Percentiles rank a stretch among this genome's conserved stretches.
phyloP scores from a whole-genome alignment of 2,113 vertebrate genomes.

The Polypterus bichir region DNA sequence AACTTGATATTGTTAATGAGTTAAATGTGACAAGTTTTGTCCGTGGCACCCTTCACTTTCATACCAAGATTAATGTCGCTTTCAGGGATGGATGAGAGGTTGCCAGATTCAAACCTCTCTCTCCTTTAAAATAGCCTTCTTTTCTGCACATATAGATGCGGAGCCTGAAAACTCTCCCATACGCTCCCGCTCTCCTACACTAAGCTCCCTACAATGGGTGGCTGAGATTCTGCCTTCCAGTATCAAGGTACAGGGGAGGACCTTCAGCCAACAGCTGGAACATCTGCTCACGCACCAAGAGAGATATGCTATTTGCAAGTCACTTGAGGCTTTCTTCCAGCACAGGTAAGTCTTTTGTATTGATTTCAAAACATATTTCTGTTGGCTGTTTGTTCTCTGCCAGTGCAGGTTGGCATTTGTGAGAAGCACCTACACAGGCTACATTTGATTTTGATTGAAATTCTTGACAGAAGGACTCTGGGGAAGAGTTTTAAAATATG shows the following conservation, averaged over 20 bases:
- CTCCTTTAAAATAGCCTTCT: slow-evolving; percentile 7
- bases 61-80: too few species aligned
- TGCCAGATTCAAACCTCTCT: not conserved
- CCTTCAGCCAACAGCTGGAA: slow-evolving; percentile 92
- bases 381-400: too few species aligned
- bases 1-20: too few species aligned
- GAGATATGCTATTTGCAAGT: slow-evolving; percentile 78
- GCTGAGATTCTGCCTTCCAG: slow-evolving; percentile 91
- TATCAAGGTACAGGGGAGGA: slow-evolving; percentile 86
- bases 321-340: slow-evolving; percentile 93
- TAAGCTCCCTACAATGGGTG: slow-evolving; percentile 94
- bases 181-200: slow-evolving; percentile 61
- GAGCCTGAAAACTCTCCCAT: slow-evolving; percentile 58
- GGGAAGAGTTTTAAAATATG: too few species aligned
- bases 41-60: too few species aligned
- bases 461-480: too few species aligned
- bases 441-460: too few species aligned
- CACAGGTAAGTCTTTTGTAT: slow-evolving; percentile 58
- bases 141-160: slow-evolving; percentile 46
- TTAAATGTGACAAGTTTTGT: too few species aligned
- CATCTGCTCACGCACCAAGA: slow-evolving; percentile 85
- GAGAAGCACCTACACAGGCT: too few species aligned
- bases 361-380: too few species aligned
- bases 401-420: too few species aligned
- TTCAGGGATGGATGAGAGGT: too few species aligned